A percentile compares a stretch with the other conserved stretches of the same genome.
Conservation (phyloP, 2,797 vertebrate species). For the Gymnothorax javanicus region DNA sequence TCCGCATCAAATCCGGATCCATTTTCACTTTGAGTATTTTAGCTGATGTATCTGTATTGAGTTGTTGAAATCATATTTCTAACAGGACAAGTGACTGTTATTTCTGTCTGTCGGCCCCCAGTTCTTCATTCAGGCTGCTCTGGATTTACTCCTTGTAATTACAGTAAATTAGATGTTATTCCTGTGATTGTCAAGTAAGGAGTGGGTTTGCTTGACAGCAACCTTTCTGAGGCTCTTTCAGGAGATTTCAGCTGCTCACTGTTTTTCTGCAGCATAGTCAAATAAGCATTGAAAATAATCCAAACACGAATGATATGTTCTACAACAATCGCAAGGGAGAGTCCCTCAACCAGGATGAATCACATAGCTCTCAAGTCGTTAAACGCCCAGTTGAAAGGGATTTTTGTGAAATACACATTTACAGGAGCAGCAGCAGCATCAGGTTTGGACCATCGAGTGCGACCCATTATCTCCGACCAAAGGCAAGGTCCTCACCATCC, state of each 20-base stretch:
- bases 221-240: background rate
- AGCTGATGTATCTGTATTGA: constrained; percentile 3
- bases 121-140: background rate
- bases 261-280: background rate
- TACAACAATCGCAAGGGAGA: background rate
- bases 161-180: background rate
- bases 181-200: background rate
- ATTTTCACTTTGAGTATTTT: constrained; percentile 15
- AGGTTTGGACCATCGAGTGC: background rate
- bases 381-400: background rate
- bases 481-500: background rate
- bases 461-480: background rate
- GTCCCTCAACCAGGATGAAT: background rate
- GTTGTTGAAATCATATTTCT: background rate
- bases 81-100: constrained; percentile 19
- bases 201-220: background rate
- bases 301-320: too few relatives aligned
- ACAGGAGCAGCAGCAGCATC: background rate
- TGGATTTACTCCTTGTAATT: background rate
- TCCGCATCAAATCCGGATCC: constrained; percentile 3
- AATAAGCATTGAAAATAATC: background rate
- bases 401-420: background rate
- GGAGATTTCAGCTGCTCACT: background rate
- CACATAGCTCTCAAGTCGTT: background rate
- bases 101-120: background rate